Conservation (phyloP, 2,888 invertebrate species). For the Tenthredo livida region DNA sequence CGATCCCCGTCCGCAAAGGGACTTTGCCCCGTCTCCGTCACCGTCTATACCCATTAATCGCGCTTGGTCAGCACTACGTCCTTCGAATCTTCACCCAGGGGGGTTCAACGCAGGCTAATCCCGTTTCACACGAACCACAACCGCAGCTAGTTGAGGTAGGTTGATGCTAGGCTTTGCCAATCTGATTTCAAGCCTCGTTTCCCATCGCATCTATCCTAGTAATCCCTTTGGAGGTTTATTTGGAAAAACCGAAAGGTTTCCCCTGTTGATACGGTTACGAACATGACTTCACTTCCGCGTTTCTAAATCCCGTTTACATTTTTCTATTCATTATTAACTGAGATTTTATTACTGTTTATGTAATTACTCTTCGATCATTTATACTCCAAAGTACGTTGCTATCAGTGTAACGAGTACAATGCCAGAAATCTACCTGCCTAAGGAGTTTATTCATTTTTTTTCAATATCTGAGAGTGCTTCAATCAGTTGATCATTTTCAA, state of each 20-base stretch:
- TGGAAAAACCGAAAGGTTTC: conserved; percentile 19
- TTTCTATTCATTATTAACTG: not conserved
- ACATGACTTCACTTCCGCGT: conserved; percentile 7
- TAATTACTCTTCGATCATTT: not conserved
- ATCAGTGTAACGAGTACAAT: not conserved
- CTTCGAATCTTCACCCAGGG: conserved; percentile 49
- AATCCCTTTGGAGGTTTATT: conserved; percentile 44
- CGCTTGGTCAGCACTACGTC: conserved; percentile 48
- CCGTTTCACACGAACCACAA: conserved; percentile 48
- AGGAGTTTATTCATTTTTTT: not conserved
- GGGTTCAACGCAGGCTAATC: conserved; percentile 43
- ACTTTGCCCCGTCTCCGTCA: conserved; percentile 33
- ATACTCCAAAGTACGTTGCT: not conserved
- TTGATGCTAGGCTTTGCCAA: conserved; percentile 40
- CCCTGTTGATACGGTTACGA: not conserved
- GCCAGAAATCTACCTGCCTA: not conserved
- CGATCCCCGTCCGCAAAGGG: conserved; percentile 2
- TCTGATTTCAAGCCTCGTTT: conserved; percentile 51
- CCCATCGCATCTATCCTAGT: conserved; percentile 37
- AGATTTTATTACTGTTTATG: not conserved
- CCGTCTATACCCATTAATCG: conserved; percentile 45
- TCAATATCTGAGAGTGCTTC: not conserved
- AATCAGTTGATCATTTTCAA: not conserved
- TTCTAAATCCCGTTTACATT: not conserved
- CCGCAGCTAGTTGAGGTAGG: conserved; percentile 49